These are phyloP conservation scores for Meandrusa payeni DNA, from an alignment of 2,888 invertebrate species.

Conservation along the genomic window DNA sequence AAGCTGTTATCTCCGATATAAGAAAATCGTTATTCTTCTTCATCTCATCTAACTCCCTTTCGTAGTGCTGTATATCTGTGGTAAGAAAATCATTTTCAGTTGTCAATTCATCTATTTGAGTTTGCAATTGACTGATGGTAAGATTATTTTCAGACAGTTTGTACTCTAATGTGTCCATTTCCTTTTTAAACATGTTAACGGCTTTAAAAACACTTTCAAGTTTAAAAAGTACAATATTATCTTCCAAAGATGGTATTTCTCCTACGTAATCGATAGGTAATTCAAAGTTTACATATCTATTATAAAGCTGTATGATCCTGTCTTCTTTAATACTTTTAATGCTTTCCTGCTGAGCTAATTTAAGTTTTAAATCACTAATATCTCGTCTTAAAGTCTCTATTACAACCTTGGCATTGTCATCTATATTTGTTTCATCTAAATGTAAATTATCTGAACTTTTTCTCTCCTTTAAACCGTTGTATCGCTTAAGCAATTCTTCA, in stretches of 20 bases:
- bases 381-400: constrained; percentile 74
- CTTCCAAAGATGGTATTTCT: constrained; percentile 62
- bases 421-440: constrained; percentile 69
- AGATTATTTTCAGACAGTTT: constrained; percentile 79
- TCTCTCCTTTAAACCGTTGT: constrained; percentile 54
- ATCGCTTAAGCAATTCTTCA: constrained; percentile 57
- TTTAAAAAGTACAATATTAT: constrained; percentile 62
- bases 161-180: constrained; percentile 79
- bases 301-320: constrained; percentile 64
- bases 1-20: constrained; percentile 83
- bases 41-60: constrained; percentile 83
- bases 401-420: constrained; percentile 74
- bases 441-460: constrained; percentile 51
- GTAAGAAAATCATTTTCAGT: constrained; percentile 73
- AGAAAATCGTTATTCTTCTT: constrained; percentile 86
- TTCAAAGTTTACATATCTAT: constrained; percentile 73
- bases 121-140: constrained; percentile 72
- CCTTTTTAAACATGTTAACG: constrained; percentile 79
- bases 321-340: constrained; percentile 56
- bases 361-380: constrained; percentile 63
- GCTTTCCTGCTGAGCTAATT: constrained; percentile 51
- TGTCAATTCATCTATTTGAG: constrained; percentile 79
- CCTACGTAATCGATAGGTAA: constrained; percentile 70
- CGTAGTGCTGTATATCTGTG: constrained; percentile 72
- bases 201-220: constrained; percentile 78